phyloP scores from a whole-genome alignment of 2,797 vertebrate genomes.

The Thripadectes ignobilis region DNA sequence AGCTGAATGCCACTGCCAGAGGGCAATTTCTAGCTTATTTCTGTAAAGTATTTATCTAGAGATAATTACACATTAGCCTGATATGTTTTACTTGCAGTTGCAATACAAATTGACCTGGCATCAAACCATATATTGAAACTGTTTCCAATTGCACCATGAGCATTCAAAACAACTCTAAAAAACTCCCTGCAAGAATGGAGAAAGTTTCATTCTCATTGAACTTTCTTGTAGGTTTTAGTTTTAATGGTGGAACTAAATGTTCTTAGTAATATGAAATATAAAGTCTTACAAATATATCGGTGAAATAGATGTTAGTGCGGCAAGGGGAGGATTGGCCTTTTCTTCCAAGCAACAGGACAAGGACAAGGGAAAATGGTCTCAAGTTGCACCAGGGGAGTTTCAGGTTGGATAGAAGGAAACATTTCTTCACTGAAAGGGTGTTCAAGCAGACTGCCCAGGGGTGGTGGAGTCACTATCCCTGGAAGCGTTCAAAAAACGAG shows the following conservation, averaged over 20 bases:
- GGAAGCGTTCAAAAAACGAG: background rate
- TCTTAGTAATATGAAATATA: background rate
- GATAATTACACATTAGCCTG: constrained; percentile 11
- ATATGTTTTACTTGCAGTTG: constrained; percentile 14
- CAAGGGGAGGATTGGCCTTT: background rate
- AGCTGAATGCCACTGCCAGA: constrained; percentile 5
- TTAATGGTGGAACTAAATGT: background rate
- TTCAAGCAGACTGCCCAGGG: background rate
- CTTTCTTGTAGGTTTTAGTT: background rate
- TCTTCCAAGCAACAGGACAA: background rate
- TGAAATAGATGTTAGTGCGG: background rate
- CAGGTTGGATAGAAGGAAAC: background rate
- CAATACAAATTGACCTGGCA: constrained; percentile 12
- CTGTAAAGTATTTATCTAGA: constrained; percentile 42
- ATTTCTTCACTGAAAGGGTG: background rate
- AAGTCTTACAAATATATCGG: background rate
- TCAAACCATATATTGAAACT: background rate
- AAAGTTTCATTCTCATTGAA: background rate
- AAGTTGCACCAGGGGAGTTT: background rate
- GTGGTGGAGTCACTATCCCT: background rate
- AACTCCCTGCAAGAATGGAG: background rate
- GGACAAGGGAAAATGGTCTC: background rate
- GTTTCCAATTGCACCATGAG: background rate
- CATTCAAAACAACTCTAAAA: background rate
- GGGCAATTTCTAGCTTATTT: constrained; percentile 18